Evolutionary conservation across 2,113 vertebrate genomes (phyloP).

Genomic region (Caretta caretta): DNA sequence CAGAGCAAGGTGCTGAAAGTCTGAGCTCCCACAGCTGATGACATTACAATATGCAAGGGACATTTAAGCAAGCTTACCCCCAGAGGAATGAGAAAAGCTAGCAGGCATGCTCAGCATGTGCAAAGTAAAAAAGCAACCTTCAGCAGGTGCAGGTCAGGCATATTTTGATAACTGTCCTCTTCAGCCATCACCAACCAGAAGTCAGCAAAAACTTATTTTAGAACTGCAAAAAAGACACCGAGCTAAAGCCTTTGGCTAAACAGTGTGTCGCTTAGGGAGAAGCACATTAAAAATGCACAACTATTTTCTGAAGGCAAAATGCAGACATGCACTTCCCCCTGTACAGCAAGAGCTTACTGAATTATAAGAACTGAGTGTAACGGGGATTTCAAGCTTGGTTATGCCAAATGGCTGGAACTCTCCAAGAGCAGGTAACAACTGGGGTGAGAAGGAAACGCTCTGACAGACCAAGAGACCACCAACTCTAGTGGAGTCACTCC

Average conservation of each 20-base stretch:
- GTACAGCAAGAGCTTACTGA: slow-evolving; percentile 42
- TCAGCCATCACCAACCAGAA: slow-evolving; percentile 59
- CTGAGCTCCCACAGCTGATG: slow-evolving; percentile 26
- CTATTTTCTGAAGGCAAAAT: slow-evolving; percentile 61
- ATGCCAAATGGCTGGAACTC: background rate
- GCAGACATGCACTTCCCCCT: slow-evolving; percentile 58
- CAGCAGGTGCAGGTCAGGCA: slow-evolving; percentile 48
- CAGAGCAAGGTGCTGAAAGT: slow-evolving; percentile 46
- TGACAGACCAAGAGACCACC: background rate
- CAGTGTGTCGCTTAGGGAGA: slow-evolving; percentile 44
- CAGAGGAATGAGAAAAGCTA: slow-evolving; percentile 51
- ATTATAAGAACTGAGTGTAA: background rate
- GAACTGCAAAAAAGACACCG: slow-evolving; percentile 47
- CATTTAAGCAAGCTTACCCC: slow-evolving; percentile 32
- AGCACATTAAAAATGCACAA: slow-evolving; percentile 54
- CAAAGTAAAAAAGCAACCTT: slow-evolving; percentile 49
- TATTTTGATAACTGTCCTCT: slow-evolving; percentile 59
- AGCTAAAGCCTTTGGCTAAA: slow-evolving; percentile 37
- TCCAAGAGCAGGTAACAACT: background rate
- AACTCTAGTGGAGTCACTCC: background rate
- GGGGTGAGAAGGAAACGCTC: slow-evolving; percentile 18
- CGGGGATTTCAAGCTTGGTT: background rate
- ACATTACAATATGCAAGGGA: slow-evolving; percentile 43
- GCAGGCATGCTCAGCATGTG: slow-evolving; percentile 36
- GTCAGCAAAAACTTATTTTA: slow-evolving; percentile 69